Conservation (phyloP, 2,113 vertebrate species). For the Pica pica region DNA sequence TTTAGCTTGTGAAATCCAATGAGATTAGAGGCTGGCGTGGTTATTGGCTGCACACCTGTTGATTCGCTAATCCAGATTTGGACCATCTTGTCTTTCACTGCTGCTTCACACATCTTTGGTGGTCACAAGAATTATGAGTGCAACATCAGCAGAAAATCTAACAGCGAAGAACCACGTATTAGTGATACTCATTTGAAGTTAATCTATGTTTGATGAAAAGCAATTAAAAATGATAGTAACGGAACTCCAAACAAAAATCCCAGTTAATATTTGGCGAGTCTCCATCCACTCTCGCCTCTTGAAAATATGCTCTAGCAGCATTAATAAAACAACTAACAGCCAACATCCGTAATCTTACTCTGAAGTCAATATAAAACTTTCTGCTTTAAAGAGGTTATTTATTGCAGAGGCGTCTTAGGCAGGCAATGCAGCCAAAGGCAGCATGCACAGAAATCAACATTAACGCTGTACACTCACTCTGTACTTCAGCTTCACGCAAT, state of each 20-base stretch:
- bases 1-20: slow-evolving; percentile 59
- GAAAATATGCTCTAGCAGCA: neutral
- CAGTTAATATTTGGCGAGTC: neutral
- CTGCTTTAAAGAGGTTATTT: neutral
- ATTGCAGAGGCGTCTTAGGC: slow-evolving; percentile 10
- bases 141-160: neutral
- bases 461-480: slow-evolving; percentile 18
- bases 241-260: neutral
- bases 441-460: slow-evolving; percentile 3
- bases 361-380: slow-evolving; percentile 4
- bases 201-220: neutral
- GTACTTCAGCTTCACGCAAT: slow-evolving; percentile 42
- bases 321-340: neutral
- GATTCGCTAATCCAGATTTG: neutral
- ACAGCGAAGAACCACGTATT: neutral
- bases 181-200: neutral
- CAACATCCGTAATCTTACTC: neutral
- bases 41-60: slow-evolving; percentile 30
- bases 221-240: neutral
- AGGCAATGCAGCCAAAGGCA: slow-evolving; percentile 32
- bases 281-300: neutral
- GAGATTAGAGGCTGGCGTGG: slow-evolving; percentile 15
- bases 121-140: neutral
- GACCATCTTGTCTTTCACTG: slow-evolving; percentile 6
- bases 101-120: neutral